Conservation (phyloP, 1,140 invertebrate genomes). For the Nasonia longicornis region DNA sequence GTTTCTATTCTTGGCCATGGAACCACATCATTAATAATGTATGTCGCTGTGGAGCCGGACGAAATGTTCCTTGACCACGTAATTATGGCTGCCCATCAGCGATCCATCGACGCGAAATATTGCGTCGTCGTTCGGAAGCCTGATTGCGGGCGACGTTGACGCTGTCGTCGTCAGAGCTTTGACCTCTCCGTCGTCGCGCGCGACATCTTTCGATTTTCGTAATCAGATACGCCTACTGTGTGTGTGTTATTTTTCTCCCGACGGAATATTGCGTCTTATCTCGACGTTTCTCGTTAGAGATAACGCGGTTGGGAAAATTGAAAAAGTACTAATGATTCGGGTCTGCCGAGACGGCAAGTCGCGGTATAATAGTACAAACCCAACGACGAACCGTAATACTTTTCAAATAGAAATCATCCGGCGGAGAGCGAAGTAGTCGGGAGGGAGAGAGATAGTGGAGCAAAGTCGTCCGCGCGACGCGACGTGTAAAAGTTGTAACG, state of each 20-base stretch:
- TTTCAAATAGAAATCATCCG: slow-evolving; percentile 30
- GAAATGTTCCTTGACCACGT: slow-evolving; percentile 1
- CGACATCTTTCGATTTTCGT: background rate
- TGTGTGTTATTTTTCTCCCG: background rate
- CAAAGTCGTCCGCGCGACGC: background rate
- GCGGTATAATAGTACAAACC: slow-evolving; percentile 1
- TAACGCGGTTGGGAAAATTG: background rate
- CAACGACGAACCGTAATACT: slow-evolving; percentile 8
- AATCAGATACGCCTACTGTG: background rate
- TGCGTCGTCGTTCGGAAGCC: background rate
- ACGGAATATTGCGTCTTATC: background rate
- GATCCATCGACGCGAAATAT: slow-evolving; percentile 12
- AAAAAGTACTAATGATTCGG: background rate
- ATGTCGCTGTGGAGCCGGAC: background rate
- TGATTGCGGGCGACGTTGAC: background rate
- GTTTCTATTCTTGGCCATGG: no score
- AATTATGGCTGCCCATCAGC: slow-evolving; percentile 22
- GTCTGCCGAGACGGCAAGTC: background rate
- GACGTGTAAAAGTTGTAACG: slow-evolving; percentile 30
- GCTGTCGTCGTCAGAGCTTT: background rate
- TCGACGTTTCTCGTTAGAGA: no score
- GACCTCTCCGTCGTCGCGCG: background rate
- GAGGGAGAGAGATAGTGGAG: background rate
- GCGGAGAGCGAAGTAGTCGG: background rate
- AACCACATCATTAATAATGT: no score